A percentile compares a stretch with the other conserved stretches of the same genome.
Evolutionary conservation across 2,888 invertebrate genomes (phyloP).

Genomic region (Euzetes globulus): DNA sequence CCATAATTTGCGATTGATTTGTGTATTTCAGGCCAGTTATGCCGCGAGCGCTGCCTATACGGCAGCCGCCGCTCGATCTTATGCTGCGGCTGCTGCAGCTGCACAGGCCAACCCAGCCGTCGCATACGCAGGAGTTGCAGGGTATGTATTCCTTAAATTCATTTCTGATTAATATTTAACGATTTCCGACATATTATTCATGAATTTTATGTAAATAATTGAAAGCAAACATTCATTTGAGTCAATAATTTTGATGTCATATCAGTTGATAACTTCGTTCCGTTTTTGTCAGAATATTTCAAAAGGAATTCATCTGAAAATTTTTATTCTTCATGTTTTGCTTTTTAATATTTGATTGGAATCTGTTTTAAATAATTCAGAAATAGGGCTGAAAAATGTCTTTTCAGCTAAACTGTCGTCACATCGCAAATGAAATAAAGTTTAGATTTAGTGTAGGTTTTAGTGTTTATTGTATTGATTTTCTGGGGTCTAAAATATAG

Average conservation of each 20-base stretch:
- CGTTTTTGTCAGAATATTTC: no score
- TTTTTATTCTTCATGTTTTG: no score
- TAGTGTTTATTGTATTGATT: slow-evolving; percentile 13
- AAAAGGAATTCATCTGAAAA: no score
- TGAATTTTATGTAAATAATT: not conserved
- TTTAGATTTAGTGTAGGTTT: not conserved
- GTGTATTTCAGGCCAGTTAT: slow-evolving; percentile 39
- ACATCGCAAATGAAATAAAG: not conserved
- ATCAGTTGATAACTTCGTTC: no score
- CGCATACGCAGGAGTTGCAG: slow-evolving; percentile 43
- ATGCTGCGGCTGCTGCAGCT: slow-evolving; percentile 46
- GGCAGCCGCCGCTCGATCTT: slow-evolving; percentile 45
- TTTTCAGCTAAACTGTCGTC: no score
- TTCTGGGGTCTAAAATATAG: not conserved
- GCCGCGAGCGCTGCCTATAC: slow-evolving; percentile 44
- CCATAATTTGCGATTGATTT: not conserved
- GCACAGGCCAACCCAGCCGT: slow-evolving; percentile 45
- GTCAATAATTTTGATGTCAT: not conserved
- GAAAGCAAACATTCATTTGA: not conserved
- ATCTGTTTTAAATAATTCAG: no score
- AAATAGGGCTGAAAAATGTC: no score
- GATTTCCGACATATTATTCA: not conserved
- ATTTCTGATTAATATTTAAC: not conserved
- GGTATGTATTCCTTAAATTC: slow-evolving; percentile 36
- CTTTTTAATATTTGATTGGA: no score